A percentile compares a stretch with the other conserved stretches of the same genome.
These are phyloP conservation scores for Hippocampus mohnikei DNA, from an alignment of 2,113 vertebrate genomes.

Conservation along the genomic window DNA sequence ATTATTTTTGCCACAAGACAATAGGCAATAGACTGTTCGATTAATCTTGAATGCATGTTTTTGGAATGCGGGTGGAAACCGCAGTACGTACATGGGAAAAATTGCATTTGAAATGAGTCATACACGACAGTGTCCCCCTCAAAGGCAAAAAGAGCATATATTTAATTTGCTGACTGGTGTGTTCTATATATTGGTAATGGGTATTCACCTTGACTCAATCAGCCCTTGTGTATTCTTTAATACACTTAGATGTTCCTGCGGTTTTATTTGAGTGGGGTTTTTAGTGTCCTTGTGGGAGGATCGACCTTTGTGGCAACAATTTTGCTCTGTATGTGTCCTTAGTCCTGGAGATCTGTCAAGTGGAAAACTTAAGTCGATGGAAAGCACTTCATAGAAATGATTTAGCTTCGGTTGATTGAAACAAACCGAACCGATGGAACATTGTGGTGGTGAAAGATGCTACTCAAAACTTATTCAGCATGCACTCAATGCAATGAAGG, in stretches of 20 bases:
- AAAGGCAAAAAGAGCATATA: not conserved
- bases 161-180: slow-evolving; percentile 11
- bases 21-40: no score
- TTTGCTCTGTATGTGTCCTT: slow-evolving; percentile 9
- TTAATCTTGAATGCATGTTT: not conserved
- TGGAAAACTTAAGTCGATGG: not conserved
- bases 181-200: slow-evolving; percentile 4
- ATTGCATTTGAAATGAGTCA: not conserved
- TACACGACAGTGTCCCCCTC: not conserved
- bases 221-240: slow-evolving; percentile 19
- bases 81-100: no score
- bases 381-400: not conserved
- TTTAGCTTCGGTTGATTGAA: slow-evolving; percentile 5
- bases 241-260: slow-evolving; percentile 33
- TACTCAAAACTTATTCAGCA: slow-evolving; percentile 30
- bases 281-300: slow-evolving; percentile 23
- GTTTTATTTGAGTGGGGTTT: slow-evolving; percentile 26
- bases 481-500: slow-evolving; percentile 55
- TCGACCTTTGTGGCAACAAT: not conserved
- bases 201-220: slow-evolving; percentile 11
- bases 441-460: slow-evolving; percentile 13
- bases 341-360: not conserved
- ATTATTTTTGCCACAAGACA: not conserved
- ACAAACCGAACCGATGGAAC: not conserved
- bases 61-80: no score